Conservation (phyloP, 2,797 vertebrate genomes). For the Diglossa cyanea region DNA sequence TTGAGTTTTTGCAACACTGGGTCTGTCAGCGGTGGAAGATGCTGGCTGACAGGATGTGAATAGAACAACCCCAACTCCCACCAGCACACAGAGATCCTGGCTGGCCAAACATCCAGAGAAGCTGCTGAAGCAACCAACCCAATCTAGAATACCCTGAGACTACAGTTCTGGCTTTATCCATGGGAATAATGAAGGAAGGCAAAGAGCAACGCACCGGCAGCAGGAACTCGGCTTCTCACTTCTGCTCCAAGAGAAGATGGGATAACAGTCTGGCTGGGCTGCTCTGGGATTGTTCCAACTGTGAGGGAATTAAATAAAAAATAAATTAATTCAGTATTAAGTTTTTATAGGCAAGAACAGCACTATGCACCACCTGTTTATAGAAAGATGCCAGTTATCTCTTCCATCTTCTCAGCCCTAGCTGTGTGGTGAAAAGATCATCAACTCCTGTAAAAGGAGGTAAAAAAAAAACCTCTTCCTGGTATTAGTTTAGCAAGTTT, state of each 20-base stretch:
- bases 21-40: background rate
- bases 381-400: background rate
- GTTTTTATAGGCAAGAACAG: background rate
- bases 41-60: background rate
- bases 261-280: slow-evolving; percentile 72
- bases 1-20: fast-evolving
- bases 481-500: background rate
- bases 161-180: background rate
- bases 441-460: background rate
- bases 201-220: slow-evolving; percentile 54
- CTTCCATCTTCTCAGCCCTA: background rate
- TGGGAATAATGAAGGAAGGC: background rate
- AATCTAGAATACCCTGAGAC: background rate
- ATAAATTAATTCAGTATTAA: background rate
- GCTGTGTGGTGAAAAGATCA: background rate
- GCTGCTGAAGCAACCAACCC: background rate
- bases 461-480: background rate
- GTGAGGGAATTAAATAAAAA: background rate
- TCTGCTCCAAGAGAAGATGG: slow-evolving; percentile 74
- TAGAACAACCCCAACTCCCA: background rate
- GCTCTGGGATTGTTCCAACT: slow-evolving; percentile 88
- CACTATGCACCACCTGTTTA: background rate
- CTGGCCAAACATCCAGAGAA: background rate
- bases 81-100: background rate
- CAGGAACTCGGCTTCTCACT: slow-evolving; percentile 66